Evolutionary conservation across 1,140 invertebrate genomes (phyloP).

Genomic region (Schlechtendalia chinensis): DNA sequence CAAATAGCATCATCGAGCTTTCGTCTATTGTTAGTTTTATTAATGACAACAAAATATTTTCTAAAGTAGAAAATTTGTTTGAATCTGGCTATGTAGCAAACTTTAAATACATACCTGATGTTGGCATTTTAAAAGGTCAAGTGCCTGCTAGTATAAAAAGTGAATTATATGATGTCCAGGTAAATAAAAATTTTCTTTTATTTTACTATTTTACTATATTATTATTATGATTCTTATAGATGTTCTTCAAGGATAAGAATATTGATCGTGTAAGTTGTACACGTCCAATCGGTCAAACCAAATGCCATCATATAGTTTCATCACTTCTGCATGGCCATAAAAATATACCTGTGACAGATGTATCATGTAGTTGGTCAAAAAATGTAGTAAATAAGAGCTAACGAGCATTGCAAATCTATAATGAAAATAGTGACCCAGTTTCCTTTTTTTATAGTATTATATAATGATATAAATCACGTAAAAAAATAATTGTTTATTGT

Average conservation of each 20-base stretch:
- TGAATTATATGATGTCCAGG: background rate
- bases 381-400: too few species aligned
- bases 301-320: too few species aligned
- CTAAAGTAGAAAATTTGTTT: background rate
- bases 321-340: too few species aligned
- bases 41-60: slow-evolving; percentile 2
- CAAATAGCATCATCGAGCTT: background rate
- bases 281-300: too few species aligned
- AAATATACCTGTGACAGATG: too few species aligned
- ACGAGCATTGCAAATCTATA: too few species aligned
- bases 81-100: background rate
- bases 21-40: background rate
- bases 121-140: background rate
- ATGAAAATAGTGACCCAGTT: too few species aligned
- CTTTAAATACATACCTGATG: background rate
- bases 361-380: too few species aligned
- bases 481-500: too few species aligned
- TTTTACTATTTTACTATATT: background rate
- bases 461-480: too few species aligned
- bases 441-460: too few species aligned
- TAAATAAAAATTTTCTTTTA: background rate
- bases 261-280: background rate
- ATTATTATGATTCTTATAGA: too few species aligned
- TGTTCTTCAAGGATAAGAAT: background rate
- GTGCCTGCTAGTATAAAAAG: background rate